Conservation (phyloP, 2,113 vertebrate genomes). For the Isichthys henryi region DNA sequence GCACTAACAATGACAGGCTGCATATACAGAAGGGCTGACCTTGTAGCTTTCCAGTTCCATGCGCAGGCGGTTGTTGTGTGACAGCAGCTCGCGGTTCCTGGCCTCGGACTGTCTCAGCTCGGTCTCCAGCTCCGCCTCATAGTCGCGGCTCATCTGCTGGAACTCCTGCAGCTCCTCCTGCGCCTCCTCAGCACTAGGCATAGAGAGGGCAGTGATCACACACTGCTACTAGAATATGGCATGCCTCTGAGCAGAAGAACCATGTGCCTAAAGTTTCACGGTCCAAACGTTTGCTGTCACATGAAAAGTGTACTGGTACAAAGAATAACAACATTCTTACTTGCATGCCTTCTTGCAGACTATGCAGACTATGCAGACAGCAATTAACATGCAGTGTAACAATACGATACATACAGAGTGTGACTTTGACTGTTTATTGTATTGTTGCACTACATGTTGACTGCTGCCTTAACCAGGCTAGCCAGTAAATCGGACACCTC, state of each 20-base stretch:
- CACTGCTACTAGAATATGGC: background rate
- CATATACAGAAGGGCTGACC: constrained; percentile 50
- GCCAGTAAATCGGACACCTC: background rate
- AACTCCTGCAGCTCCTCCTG: constrained; percentile 89
- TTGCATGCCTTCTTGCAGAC: background rate
- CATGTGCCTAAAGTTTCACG: background rate
- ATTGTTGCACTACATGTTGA: background rate
- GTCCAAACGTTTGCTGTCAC: background rate
- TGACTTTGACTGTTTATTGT: background rate
- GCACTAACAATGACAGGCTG: background rate
- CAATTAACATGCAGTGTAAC: background rate
- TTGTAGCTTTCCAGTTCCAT: constrained; percentile 80
- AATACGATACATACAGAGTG: background rate
- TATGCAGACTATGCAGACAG: background rate
- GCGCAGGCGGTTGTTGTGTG: constrained; percentile 74
- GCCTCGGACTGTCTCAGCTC: constrained; percentile 85
- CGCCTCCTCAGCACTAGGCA: constrained; percentile 68
- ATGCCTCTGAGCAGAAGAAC: background rate
- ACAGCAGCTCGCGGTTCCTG: constrained; percentile 81
- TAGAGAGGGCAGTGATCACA: background rate
- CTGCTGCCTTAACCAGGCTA: background rate
- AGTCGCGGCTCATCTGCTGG: constrained; percentile 92
- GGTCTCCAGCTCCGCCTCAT: constrained; percentile 86
- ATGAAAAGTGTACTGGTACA: background rate
- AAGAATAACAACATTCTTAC: background rate